Conservation (phyloP, 2,113 vertebrate species). For the Otis tarda region DNA sequence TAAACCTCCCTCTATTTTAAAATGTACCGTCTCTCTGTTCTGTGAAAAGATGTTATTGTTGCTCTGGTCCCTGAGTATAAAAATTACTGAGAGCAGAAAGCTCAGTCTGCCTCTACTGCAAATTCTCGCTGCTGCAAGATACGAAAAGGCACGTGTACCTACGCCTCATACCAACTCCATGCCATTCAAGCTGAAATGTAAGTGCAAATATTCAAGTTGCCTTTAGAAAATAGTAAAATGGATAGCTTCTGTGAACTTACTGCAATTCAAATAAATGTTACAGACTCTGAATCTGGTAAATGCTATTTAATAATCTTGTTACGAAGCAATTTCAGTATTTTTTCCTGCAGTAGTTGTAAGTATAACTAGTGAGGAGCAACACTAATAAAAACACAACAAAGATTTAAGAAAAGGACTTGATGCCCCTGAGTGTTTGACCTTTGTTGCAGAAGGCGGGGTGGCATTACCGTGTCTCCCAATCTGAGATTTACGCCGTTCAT, state of each 20-base stretch:
- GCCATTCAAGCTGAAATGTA: not conserved
- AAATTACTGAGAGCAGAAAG: not conserved
- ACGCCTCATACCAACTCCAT: not conserved
- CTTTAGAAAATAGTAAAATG: not conserved
- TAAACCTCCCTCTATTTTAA: conserved; percentile 47
- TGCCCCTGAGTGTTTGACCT: not conserved
- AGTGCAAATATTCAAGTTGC: not conserved
- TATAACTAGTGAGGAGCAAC: not conserved
- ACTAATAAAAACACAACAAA: not conserved
- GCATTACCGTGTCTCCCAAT: conserved; percentile 81
- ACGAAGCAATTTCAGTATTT: not conserved
- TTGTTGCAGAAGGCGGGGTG: not conserved
- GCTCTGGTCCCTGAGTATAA: conserved; percentile 6
- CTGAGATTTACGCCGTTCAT: conserved; percentile 80
- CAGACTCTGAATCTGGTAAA: not conserved
- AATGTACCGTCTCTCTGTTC: not conserved
- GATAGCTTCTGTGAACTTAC: not conserved
- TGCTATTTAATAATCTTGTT: not conserved
- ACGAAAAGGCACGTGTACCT: not conserved
- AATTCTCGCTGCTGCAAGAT: not conserved
- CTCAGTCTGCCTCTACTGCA: not conserved
- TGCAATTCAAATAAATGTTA: not conserved
- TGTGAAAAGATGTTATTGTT: conserved; percentile 36
- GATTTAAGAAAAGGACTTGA: not conserved
- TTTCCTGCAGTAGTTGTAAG: not conserved